Evolutionary conservation across 2,888 invertebrate genomes (phyloP), one percentile per base, ranked within the genome.

Genomic region (Strigamia crassipes): DNA sequence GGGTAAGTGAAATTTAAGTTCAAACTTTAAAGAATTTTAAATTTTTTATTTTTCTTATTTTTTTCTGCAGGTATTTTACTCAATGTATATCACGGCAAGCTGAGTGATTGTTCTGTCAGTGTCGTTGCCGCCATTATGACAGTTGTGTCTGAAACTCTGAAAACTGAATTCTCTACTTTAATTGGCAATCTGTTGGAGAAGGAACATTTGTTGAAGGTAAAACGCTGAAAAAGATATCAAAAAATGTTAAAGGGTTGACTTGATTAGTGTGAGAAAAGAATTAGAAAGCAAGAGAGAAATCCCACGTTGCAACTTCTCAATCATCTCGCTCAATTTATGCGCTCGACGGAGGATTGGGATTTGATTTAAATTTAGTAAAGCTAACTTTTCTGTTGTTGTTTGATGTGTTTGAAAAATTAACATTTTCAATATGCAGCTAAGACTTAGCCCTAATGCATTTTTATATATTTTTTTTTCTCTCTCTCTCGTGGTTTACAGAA

Each of bases 81-180:
- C 15, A 87, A 88, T 83, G 79, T 87, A 1, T 83, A 85, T 82
- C 84, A 85, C 27, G 85, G 85, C 8, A 84, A 85, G 27, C 46
- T 87, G 18, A 82, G 78, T 78, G 18, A 38, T 12, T 78, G 78
- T 78, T 18, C 78, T 8, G 18, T 31, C 27, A 84, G 84, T 10
- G 79, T 83, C 5, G 80, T 85, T 73, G 83, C 86, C 73, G 89
- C 89, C 86, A 89, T 91, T 27, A 87, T 91, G 79, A 86, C 87
- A 31, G 89, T 90, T 82, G 85, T 92, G 23, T 89, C 90, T 0
- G 88, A 88, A 82, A 89, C 91, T 21, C 34, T 78, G 34, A 41
- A 78, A 18, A 78, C 13, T 12, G 78, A 66, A 21, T 66, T 23
- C 8, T 2, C 61, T 12, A 12, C 61, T 66, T 66, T 66, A 66